A percentile compares a stretch with the other conserved stretches of the same genome.
These are phyloP conservation scores for Cottoperca gobio DNA, from an alignment of 2,797 vertebrate genomes.

Conservation along the genomic window DNA sequence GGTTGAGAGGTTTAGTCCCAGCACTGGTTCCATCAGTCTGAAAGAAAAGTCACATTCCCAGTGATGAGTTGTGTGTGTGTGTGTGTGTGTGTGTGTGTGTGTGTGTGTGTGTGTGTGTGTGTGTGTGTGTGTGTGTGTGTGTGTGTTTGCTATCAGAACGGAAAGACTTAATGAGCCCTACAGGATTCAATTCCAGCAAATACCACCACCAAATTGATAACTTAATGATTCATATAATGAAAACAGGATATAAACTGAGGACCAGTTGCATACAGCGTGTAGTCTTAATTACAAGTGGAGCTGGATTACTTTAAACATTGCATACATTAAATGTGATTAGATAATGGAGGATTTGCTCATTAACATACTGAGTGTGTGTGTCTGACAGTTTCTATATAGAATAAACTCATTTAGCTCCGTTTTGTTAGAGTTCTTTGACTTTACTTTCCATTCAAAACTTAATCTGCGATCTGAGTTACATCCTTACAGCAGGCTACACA, in stretches of 20 bases:
- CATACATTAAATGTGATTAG: conserved; percentile 56
- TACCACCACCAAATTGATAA: conserved; percentile 67
- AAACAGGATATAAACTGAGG: conserved; percentile 66
- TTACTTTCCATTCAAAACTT: conserved; percentile 18
- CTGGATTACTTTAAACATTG: conserved; percentile 57
- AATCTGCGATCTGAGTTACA: no score
- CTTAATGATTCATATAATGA: conserved; percentile 78
- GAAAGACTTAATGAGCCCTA: conserved; percentile 66
- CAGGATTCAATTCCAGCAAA: conserved; percentile 68
- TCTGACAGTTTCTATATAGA: conserved; percentile 2
- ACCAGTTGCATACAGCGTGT: conserved; percentile 53
- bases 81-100: background rate
- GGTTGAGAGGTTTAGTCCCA: conserved; percentile 61
- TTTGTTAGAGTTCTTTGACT: conserved; percentile 4
- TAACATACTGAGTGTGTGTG: conserved; percentile 21
- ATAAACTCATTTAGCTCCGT: background rate
- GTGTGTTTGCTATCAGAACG: conserved; percentile 53
- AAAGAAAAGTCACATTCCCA: conserved; percentile 34
- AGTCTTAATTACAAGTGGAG: conserved; percentile 54
- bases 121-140: conserved; percentile 3
- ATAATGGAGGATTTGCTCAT: conserved; percentile 22
- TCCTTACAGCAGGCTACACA: background rate
- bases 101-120: conserved; percentile 13
- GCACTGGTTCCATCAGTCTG: conserved; percentile 14
- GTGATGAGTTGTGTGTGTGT: conserved; percentile 29